Percentiles rank a stretch among this genome's conserved stretches.
phyloP scores from a whole-genome alignment of 2,113 vertebrate species.

The Prionailurus bengalensis region DNA sequence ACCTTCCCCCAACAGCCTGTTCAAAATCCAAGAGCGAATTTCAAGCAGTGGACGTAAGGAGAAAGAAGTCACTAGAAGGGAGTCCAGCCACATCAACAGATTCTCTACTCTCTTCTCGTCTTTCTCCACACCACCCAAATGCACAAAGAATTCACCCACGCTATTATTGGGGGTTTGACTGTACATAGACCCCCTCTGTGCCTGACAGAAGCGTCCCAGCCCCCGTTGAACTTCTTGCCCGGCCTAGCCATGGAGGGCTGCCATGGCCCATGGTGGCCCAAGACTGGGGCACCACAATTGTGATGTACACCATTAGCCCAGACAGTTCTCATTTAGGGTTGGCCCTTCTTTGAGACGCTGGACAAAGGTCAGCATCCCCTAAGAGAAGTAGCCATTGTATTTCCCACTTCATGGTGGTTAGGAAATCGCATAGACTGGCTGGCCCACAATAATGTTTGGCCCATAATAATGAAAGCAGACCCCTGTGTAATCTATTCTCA shows the following conservation, averaged over 20 bases:
- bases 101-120: not conserved
- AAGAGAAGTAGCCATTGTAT: not conserved
- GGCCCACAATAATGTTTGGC: not conserved
- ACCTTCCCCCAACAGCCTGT: not conserved
- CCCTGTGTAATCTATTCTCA: not conserved
- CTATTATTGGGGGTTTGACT: not conserved
- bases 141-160: not conserved
- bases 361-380: not conserved
- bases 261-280: conserved; percentile 36
- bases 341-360: not conserved
- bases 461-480: not conserved
- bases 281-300: not conserved
- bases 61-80: not conserved
- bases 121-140: not conserved
- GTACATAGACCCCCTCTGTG: not conserved
- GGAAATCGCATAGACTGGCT: not conserved
- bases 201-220: not conserved
- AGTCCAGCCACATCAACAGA: not conserved
- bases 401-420: not conserved
- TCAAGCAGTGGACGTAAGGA: not conserved
- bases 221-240: not conserved
- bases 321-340: not conserved
- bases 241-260: not conserved
- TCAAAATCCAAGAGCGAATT: not conserved
- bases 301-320: not conserved